Percentiles rank a stretch among this genome's conserved stretches.
Evolutionary conservation across 2,113 vertebrate genomes (phyloP).

Genomic region (Chloebia gouldiae): DNA sequence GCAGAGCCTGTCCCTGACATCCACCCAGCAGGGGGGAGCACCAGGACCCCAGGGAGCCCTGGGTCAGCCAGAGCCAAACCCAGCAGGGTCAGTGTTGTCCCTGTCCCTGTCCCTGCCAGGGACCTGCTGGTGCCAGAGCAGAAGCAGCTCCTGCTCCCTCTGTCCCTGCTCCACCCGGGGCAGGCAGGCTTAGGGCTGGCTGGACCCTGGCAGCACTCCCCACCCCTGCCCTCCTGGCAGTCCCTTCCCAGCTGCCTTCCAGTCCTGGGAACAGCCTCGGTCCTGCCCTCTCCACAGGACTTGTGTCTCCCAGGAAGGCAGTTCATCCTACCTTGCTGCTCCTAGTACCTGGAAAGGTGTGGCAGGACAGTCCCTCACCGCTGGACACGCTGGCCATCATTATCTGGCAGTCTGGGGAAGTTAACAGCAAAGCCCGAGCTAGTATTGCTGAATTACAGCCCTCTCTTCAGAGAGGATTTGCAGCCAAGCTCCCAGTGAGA

Average conservation of each 20-base stretch:
- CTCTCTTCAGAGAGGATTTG: background rate
- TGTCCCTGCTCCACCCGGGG: fast-evolving
- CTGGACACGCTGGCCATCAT: background rate
- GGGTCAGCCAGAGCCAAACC: background rate
- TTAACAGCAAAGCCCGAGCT: background rate
- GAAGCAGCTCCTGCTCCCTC: background rate
- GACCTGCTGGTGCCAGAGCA: background rate
- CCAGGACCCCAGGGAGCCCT: background rate
- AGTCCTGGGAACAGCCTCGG: no score
- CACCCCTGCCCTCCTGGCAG: background rate
- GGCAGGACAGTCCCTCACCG: background rate
- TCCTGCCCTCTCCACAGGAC: background rate
- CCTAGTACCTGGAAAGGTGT: background rate
- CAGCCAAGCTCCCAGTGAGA: background rate
- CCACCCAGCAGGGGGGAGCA: background rate
- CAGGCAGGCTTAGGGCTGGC: background rate
- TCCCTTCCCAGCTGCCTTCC: background rate
- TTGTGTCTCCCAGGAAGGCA: background rate
- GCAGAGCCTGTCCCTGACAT: background rate
- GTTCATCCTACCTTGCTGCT: background rate
- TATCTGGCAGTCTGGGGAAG: background rate
- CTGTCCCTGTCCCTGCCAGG: background rate
- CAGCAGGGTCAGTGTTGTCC: background rate
- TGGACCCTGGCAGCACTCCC: background rate
- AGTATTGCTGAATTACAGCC: background rate